Evolutionary conservation across 1,140 invertebrate genomes (phyloP).

Genomic region (Zaprionus ornatus): DNA sequence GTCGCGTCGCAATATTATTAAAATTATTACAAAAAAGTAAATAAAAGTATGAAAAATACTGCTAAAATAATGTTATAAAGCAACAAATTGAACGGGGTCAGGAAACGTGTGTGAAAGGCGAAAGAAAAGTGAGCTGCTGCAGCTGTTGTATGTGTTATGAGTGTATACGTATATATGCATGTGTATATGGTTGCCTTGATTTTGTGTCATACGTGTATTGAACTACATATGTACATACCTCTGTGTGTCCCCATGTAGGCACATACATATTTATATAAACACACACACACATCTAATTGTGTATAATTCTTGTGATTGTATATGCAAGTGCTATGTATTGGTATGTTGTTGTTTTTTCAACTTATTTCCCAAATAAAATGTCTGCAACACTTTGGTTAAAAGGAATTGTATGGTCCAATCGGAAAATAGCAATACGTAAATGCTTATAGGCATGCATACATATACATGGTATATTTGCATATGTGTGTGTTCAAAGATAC

Average conservation of each 20-base stretch:
- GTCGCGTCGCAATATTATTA: conserved; percentile 47
- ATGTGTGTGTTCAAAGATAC: background rate
- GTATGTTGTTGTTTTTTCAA: conserved; percentile 15
- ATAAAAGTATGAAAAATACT: conserved; percentile 32
- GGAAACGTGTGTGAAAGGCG: conserved; percentile 14
- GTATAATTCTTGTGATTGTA: conserved; percentile 22
- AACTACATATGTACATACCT: conserved; percentile 21
- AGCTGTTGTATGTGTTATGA: conserved; percentile 45
- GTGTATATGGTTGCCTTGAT: conserved; percentile 36
- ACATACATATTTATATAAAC: conserved; percentile 7
- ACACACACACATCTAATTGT: conserved; percentile 25
- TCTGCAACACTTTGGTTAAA: conserved; percentile 19
- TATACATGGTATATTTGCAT: background rate
- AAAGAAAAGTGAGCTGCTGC: conserved; percentile 43
- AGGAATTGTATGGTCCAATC: conserved; percentile 34
- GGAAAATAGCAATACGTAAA: conserved; percentile 30
- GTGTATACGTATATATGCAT: conserved; percentile 24
- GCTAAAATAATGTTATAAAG: conserved; percentile 12
- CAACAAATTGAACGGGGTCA: conserved; percentile 5
- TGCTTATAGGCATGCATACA: conserved; percentile 12
- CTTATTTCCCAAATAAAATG: conserved; percentile 10
- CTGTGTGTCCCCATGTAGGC: conserved; percentile 21
- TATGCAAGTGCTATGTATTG: conserved; percentile 20
- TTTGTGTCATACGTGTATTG: conserved; percentile 31
- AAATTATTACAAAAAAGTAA: conserved; percentile 38